Conservation (phyloP, 2,888 invertebrate genomes). For the Alcis repandata region DNA sequence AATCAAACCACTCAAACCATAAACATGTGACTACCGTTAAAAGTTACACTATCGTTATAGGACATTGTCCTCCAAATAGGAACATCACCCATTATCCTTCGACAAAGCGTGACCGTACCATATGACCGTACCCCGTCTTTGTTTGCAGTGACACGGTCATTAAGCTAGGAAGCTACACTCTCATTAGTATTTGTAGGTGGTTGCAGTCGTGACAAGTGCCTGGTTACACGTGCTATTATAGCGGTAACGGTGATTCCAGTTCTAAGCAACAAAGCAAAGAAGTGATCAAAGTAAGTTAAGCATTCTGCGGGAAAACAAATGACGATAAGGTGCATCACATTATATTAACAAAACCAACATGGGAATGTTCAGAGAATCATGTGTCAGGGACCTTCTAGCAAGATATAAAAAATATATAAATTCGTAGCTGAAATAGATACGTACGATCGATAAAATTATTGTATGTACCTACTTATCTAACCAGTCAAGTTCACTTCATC, state of each 20-base stretch:
- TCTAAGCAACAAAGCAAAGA: slow-evolving; percentile 14
- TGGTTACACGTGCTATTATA: slow-evolving; percentile 45
- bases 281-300: slow-evolving; percentile 2
- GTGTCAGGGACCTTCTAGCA: neutral
- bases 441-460: too few relatives aligned
- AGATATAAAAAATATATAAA: neutral
- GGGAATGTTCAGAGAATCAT: too few relatives aligned
- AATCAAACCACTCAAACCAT: slow-evolving; percentile 24
- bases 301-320: neutral
- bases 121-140: slow-evolving; percentile 46
- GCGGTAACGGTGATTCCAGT: slow-evolving; percentile 49
- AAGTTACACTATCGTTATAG: slow-evolving; percentile 47
- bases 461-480: too few relatives aligned
- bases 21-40: slow-evolving; percentile 32
- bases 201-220: slow-evolving; percentile 55
- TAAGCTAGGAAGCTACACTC: slow-evolving; percentile 57
- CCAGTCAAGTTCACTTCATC: slow-evolving; percentile 5
- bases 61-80: slow-evolving; percentile 49
- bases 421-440: too few relatives aligned
- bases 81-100: slow-evolving; percentile 48
- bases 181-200: slow-evolving; percentile 62
- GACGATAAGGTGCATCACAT: neutral
- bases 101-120: slow-evolving; percentile 44
- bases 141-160: slow-evolving; percentile 60
- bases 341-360: neutral